These are phyloP conservation scores for Lamprotornis superbus DNA, from an alignment of 2,113 vertebrate genomes.

Conservation along the genomic window DNA sequence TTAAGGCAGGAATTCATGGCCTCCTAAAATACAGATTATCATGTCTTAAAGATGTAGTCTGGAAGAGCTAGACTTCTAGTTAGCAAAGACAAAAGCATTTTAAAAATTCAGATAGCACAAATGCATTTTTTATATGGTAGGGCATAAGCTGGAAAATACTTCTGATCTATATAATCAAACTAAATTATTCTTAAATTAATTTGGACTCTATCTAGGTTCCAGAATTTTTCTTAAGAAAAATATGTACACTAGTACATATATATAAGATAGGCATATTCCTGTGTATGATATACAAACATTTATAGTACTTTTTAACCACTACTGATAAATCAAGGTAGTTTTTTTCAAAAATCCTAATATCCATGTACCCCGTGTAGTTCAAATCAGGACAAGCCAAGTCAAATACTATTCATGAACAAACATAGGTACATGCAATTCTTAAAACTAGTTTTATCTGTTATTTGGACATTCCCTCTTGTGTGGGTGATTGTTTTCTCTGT, in stretches of 20 bases:
- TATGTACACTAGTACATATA: too few species aligned
- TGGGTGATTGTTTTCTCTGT: background rate
- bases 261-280: background rate
- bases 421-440: conserved; percentile 31
- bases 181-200: background rate
- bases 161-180: background rate
- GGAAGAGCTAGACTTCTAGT: background rate
- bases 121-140: background rate
- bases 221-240: background rate
- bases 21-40: background rate
- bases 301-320: background rate
- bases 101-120: background rate
- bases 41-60: background rate
- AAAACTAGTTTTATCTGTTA: conserved; percentile 10
- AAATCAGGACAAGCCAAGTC: background rate
- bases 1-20: background rate
- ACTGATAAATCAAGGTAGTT: background rate
- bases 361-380: background rate
- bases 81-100: background rate
- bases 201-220: background rate
- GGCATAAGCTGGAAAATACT: background rate
- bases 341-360: background rate
- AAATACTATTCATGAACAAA: background rate
- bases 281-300: background rate
- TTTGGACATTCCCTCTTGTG: background rate